Conservation (phyloP, 2,888 invertebrate species). For the Melitaea athalia region DNA sequence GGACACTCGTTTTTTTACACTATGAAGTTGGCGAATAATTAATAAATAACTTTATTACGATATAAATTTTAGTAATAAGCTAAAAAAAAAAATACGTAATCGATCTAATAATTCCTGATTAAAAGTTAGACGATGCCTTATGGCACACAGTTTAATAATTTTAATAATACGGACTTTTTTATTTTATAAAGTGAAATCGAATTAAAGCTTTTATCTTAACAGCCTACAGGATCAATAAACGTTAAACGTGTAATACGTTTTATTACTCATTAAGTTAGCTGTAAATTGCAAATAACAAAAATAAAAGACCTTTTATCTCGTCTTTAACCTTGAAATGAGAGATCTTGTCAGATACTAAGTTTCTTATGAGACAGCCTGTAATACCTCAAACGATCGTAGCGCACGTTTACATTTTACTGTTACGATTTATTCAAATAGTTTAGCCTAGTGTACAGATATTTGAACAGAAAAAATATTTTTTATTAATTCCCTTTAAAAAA, state of each 20-base stretch:
- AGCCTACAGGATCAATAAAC: conserved; percentile 19
- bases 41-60: too few species aligned
- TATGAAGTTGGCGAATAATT: too few species aligned
- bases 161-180: too few species aligned
- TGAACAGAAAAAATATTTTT: too few species aligned
- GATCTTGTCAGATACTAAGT: conserved; percentile 38
- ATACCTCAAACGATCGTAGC: conserved; percentile 22
- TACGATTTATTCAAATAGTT: conserved; percentile 16
- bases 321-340: conserved; percentile 40
- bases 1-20: too few species aligned
- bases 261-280: conserved; percentile 34
- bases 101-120: too few species aligned
- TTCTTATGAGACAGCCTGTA: conserved; percentile 32
- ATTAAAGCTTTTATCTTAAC: conserved; percentile 17
- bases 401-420: conserved; percentile 24
- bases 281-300: conserved; percentile 43
- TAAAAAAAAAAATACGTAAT: too few species aligned
- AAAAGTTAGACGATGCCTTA: too few species aligned
- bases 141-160: too few species aligned
- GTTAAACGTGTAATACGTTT: conserved; percentile 37
- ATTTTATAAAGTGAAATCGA: not conserved
- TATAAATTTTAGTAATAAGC: too few species aligned
- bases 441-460: not conserved
- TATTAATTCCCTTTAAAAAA: too few species aligned
- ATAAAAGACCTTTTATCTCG: conserved; percentile 38